These are phyloP conservation scores for Hucho hucho DNA, from an alignment of 2,113 vertebrate genomes.

Conservation along the genomic window DNA sequence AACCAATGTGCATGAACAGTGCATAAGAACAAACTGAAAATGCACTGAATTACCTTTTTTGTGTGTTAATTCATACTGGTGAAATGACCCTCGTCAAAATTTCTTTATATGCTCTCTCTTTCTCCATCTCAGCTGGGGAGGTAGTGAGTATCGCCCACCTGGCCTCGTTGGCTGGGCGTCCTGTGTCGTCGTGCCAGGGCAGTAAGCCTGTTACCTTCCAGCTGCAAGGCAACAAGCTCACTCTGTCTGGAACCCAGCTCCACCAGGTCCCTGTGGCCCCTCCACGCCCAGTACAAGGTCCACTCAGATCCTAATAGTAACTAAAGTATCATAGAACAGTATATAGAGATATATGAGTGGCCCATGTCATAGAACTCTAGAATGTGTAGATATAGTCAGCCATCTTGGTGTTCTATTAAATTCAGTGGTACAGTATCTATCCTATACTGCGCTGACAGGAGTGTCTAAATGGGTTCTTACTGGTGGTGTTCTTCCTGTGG, in stretches of 20 bases:
- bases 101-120: conserved; percentile 18
- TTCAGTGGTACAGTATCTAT: conserved; percentile 7
- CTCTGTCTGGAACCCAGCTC: conserved; percentile 86
- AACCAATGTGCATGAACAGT: no score
- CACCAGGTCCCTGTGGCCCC: conserved; percentile 81
- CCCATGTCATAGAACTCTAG: no score
- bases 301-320: conserved; percentile 15
- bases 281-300: conserved; percentile 84
- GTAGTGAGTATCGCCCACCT: conserved; percentile 93
- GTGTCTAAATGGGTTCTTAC: neutral
- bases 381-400: no score
- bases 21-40: no score
- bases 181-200: conserved; percentile 82
- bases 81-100: neutral
- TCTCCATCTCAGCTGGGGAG: conserved; percentile 79
- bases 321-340: no score
- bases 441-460: neutral
- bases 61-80: no score
- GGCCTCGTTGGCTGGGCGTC: conserved; percentile 84
- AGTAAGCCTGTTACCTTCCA: conserved; percentile 93
- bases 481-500: conserved; percentile 29
- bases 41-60: no score
- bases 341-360: no score
- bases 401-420: neutral
- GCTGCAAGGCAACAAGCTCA: conserved; percentile 92